Evolutionary conservation across 2,113 vertebrate species (phyloP).

Genomic region (sheep (Ovis aries)): DNA sequence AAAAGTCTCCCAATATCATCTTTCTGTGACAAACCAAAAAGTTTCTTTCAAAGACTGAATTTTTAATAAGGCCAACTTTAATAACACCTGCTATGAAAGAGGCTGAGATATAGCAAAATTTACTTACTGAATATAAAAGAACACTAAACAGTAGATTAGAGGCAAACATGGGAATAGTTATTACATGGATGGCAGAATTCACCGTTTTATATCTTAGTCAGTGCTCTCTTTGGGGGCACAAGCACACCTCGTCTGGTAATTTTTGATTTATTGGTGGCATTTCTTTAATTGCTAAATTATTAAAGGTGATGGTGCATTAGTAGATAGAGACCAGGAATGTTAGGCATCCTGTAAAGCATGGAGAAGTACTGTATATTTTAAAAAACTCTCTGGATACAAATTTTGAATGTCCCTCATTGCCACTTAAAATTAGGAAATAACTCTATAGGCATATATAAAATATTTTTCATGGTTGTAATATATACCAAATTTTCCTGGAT

Average conservation of each 20-base stretch:
- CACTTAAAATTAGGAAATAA: not conserved
- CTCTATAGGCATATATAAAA: not conserved
- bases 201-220: not conserved
- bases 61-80: not conserved
- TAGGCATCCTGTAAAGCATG: not conserved
- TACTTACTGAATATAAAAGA: not conserved
- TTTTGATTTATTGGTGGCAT: not conserved
- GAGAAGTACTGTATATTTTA: not conserved
- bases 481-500: not conserved
- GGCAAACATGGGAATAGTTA: not conserved
- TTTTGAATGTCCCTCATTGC: not conserved
- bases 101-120: not conserved
- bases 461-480: not conserved
- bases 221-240: not conserved
- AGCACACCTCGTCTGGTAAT: not conserved
- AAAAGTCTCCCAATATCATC: not conserved
- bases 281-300: not conserved
- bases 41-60: not conserved
- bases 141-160: not conserved
- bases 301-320: not conserved
- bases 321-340: not conserved
- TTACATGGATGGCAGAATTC: not conserved
- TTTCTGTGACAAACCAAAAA: not conserved
- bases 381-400: not conserved
- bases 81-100: not conserved